phyloP scores from a whole-genome alignment of 2,113 vertebrate genomes.

The Pygoscelis adeliae region DNA sequence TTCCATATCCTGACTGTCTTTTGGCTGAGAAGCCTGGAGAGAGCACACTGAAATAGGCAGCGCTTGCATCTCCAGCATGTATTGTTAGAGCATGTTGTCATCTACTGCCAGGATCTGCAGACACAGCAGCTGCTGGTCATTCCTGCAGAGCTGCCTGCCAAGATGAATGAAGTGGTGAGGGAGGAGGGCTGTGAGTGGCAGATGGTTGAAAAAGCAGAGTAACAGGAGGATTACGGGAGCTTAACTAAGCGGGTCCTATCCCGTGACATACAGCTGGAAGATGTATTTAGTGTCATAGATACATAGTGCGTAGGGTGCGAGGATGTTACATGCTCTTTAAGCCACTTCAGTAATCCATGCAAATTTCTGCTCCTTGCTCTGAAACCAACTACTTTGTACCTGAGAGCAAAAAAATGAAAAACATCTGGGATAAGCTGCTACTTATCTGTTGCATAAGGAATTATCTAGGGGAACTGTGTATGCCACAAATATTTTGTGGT shows the following conservation, averaged over 20 bases:
- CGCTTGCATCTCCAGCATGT: not conserved
- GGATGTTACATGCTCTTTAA: not conserved
- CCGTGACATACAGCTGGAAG: not conserved
- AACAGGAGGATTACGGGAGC: not conserved
- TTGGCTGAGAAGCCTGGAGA: not conserved
- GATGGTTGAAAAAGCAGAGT: not conserved
- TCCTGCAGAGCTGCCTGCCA: not conserved
- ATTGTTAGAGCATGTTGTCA: not conserved
- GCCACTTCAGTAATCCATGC: not conserved
- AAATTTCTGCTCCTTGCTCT: not conserved
- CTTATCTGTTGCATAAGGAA: not conserved
- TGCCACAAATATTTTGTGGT: not conserved
- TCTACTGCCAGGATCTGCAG: not conserved
- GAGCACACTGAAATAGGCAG: not conserved
- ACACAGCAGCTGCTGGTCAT: not conserved
- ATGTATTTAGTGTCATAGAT: not conserved
- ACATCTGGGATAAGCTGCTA: not conserved
- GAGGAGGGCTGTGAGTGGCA: not conserved
- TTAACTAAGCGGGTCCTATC: not conserved
- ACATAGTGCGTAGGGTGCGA: accelerated
- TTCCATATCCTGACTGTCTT: not conserved
- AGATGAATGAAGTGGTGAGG: not conserved
- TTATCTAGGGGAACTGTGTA: not conserved
- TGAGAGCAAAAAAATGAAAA: not conserved
- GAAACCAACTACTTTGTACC: not conserved